These are phyloP conservation scores for Pipistrellus kuhlii DNA, from an alignment of 2,797 vertebrate genomes.

Conservation along the genomic window DNA sequence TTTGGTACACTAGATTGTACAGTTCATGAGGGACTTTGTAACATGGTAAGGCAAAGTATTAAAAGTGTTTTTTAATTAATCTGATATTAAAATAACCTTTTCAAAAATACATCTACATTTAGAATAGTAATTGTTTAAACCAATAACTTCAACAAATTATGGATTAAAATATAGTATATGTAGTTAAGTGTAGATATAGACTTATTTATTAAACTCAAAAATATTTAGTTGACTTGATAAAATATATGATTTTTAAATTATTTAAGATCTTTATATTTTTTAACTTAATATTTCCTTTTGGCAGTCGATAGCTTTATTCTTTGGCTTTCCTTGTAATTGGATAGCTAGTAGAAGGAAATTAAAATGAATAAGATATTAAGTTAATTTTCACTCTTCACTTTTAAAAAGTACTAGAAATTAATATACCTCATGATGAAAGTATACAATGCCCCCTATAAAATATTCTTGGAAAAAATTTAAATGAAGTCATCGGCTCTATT, in stretches of 20 bases:
- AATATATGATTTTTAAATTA: conserved; percentile 3
- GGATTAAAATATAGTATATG: not conserved
- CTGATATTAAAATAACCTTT: not conserved
- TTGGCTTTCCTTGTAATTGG: conserved; percentile 13
- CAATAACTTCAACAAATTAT: not conserved
- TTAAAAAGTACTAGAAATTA: conserved; percentile 30
- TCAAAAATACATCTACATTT: not conserved
- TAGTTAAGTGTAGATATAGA: not conserved
- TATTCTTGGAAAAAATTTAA: not conserved
- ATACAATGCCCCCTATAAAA: not conserved
- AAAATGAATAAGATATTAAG: not conserved
- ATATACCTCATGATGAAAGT: not conserved
- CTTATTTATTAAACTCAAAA: conserved; percentile 51
- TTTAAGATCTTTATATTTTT: conserved; percentile 28
- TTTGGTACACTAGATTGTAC: conserved; percentile 98
- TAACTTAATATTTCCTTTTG: not conserved
- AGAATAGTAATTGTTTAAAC: not conserved
- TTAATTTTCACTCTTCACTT: conserved; percentile 38
- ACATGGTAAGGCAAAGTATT: conserved; percentile 88
- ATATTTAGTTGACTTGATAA: conserved; percentile 47
- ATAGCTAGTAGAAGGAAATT: conserved; percentile 18
- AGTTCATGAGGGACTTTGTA: conserved; percentile 94
- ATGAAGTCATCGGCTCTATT: not conserved
- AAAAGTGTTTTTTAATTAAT: not conserved
- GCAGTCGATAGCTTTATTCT: not conserved